phyloP scores from a whole-genome alignment of 1,140 invertebrate species.

The Drosophila bocqueti region DNA sequence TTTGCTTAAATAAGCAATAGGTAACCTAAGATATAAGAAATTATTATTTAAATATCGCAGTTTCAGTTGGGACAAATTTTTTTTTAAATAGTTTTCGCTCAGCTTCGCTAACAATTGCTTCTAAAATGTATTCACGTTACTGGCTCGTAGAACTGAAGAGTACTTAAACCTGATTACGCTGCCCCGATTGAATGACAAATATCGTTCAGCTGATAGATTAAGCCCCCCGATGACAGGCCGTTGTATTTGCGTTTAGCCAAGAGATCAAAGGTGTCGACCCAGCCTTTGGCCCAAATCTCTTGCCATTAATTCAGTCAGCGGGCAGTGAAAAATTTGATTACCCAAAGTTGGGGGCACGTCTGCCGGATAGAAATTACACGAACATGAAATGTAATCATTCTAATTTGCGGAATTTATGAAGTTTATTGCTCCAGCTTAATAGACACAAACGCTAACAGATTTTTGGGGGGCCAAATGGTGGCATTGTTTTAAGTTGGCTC shows the following conservation, averaged over 20 bases:
- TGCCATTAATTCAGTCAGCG: conserved; percentile 35
- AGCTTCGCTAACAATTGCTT: neutral
- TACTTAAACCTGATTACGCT: conserved; percentile 10
- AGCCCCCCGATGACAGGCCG: conserved; percentile 16
- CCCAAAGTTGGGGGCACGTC: conserved; percentile 23
- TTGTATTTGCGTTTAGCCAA: conserved; percentile 22
- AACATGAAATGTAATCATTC: conserved; percentile 78
- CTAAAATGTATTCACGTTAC: neutral
- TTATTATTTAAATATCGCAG: too few relatives aligned
- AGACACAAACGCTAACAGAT: conserved; percentile 63
- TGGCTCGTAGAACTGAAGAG: neutral
- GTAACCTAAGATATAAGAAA: too few relatives aligned
- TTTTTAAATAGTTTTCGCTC: neutral
- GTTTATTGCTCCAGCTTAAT: conserved; percentile 72
- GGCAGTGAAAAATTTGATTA: conserved; percentile 57
- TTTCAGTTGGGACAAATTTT: neutral
- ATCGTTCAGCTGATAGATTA: conserved; percentile 26
- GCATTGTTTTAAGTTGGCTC: conserved; percentile 23
- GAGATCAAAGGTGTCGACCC: conserved; percentile 35
- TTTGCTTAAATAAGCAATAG: too few relatives aligned
- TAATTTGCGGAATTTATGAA: conserved; percentile 75
- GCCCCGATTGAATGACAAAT: conserved; percentile 23
- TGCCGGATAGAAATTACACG: conserved; percentile 46
- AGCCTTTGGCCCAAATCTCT: conserved; percentile 39
- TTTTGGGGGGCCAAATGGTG: conserved; percentile 20